Conservation (phyloP, 1,140 invertebrate species). For the Centruroides vittatus region DNA sequence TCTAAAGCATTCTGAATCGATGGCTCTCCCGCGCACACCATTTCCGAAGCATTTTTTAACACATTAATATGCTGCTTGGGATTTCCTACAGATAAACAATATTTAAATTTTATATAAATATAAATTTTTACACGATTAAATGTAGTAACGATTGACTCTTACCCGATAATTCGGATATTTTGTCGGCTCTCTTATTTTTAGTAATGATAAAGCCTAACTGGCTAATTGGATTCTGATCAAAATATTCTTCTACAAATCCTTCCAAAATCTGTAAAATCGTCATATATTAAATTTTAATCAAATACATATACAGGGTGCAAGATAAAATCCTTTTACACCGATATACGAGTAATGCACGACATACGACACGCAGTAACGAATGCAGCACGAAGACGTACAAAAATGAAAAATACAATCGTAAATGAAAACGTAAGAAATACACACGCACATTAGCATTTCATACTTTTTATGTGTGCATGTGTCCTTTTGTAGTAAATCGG, state of each 20-base stretch:
- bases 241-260: slow-evolving; percentile 89
- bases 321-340: no score
- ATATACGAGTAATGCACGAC: no score
- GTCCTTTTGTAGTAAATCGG: no score
- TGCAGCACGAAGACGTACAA: no score
- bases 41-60: slow-evolving; percentile 27
- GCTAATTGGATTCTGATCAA: slow-evolving; percentile 97
- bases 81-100: slow-evolving; percentile 27
- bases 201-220: slow-evolving; percentile 86
- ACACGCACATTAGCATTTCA: no score
- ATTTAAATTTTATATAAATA: not conserved
- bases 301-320: no score
- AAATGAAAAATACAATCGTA: no score
- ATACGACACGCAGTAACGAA: no score
- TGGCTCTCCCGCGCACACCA: slow-evolving; percentile 61
- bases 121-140: not conserved
- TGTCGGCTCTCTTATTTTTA: slow-evolving; percentile 87
- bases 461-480: no score
- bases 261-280: slow-evolving; percentile 58
- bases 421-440: no score
- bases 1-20: slow-evolving; percentile 91
- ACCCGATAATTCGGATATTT: slow-evolving; percentile 74
- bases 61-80: slow-evolving; percentile 30
- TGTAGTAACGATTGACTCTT: slow-evolving; percentile 1
- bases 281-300: no score